These are phyloP conservation scores for Tonatia bakeri DNA, from an alignment of 2,113 vertebrate genomes.

Conservation along the genomic window DNA sequence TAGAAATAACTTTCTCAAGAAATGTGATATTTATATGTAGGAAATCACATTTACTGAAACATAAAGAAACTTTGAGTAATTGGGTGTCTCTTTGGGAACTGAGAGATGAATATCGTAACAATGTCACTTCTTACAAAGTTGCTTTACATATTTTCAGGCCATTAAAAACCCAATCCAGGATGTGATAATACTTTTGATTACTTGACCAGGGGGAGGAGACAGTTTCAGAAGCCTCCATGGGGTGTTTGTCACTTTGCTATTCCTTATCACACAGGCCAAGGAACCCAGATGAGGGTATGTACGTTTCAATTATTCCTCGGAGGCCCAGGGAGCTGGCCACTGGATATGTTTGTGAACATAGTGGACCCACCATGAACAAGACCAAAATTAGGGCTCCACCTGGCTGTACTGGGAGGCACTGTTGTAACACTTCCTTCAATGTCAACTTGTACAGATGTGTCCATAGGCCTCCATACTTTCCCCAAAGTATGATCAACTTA, in stretches of 20 bases:
- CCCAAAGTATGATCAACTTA: background rate
- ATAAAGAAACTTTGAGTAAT: background rate
- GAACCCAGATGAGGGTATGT: background rate
- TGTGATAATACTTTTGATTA: background rate
- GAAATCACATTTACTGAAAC: background rate
- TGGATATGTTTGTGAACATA: background rate
- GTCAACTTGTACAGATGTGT: background rate
- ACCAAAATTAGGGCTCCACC: background rate
- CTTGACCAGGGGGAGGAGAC: background rate
- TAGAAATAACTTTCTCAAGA: constrained; percentile 7
- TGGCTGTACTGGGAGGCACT: background rate
- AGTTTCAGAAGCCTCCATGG: background rate
- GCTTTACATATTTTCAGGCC: background rate
- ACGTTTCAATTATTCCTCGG: background rate
- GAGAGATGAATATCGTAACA: background rate
- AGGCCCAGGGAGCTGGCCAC: background rate
- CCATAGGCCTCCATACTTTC: background rate
- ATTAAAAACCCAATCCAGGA: background rate
- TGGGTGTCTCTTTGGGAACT: background rate
- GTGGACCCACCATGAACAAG: background rate
- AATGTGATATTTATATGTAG: constrained; percentile 3
- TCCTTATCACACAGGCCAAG: background rate
- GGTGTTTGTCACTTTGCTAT: background rate
- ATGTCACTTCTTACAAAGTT: background rate
- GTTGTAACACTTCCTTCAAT: background rate